A percentile compares a stretch with the other conserved stretches of the same genome.
Evolutionary conservation across 2,113 vertebrate genomes (phyloP).

Genomic region (Aleadryas rufinucha): DNA sequence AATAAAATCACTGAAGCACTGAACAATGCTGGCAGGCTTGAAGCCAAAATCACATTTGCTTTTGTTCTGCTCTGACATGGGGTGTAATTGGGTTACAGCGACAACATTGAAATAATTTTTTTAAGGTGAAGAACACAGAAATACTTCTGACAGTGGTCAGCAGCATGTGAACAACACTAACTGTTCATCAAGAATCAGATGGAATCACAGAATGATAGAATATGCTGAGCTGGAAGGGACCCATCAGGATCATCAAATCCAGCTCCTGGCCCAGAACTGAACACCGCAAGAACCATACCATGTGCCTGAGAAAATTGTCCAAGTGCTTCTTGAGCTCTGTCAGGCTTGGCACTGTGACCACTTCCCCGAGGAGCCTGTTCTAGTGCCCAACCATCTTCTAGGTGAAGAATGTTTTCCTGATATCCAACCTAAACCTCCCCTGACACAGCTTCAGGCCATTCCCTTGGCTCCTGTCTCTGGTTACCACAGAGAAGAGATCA

Average conservation of each 20-base stretch:
- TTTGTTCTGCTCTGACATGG: constrained; percentile 9
- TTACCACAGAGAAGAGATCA: background rate
- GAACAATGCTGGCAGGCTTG: background rate
- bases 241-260: background rate
- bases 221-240: background rate
- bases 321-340: background rate
- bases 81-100: background rate
- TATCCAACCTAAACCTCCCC: background rate
- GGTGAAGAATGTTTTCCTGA: background rate
- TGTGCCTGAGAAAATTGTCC: background rate
- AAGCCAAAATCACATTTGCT: constrained; percentile 35
- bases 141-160: background rate
- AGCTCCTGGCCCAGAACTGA: background rate
- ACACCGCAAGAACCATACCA: background rate
- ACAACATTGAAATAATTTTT: background rate
- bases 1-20: constrained; percentile 1
- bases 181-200: background rate
- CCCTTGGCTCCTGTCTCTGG: background rate
- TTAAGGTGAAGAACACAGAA: background rate
- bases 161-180: background rate
- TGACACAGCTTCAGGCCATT: too few species aligned
- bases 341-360: background rate
- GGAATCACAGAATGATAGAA: background rate
- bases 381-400: rapidly evolving
- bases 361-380: background rate